These are phyloP conservation scores for Mesorhabditis spiculigera DNA, from an alignment of 2,888 invertebrate species.

Conservation along the genomic window DNA sequence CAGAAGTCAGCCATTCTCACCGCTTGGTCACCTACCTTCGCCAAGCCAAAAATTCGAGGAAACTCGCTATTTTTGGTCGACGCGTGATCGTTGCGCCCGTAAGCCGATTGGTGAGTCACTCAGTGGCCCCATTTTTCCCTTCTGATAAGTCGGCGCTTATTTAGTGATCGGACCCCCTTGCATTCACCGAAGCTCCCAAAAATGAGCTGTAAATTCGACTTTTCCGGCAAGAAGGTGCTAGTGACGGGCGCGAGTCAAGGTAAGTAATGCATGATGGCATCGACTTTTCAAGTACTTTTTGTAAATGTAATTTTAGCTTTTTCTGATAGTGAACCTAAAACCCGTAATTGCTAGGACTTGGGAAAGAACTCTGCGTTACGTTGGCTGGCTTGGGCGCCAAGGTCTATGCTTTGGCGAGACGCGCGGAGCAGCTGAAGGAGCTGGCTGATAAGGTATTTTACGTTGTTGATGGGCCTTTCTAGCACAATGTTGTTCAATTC, in stretches of 20 bases:
- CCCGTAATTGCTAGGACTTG: slow-evolving; percentile 16
- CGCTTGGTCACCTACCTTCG: no score
- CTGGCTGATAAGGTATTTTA: slow-evolving; percentile 18
- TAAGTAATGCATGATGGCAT: slow-evolving; percentile 4
- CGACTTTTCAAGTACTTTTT: background rate
- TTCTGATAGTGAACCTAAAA: background rate
- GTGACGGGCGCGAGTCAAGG: slow-evolving; percentile 45
- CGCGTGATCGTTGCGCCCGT: no score
- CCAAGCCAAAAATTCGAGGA: no score
- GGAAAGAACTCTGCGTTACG: slow-evolving; percentile 24
- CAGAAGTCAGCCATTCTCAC: no score
- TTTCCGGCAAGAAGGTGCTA: slow-evolving; percentile 29
- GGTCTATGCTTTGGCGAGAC: slow-evolving; percentile 32
- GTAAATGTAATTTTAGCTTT: slow-evolving; percentile 9
- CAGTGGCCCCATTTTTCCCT: no score
- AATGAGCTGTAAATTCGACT: slow-evolving; percentile 28
- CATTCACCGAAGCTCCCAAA: background rate
- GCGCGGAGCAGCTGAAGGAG: slow-evolving; percentile 16
- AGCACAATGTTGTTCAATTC: no score
- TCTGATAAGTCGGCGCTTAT: no score
- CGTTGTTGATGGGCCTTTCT: no score
- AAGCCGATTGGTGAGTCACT: no score
- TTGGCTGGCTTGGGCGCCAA: slow-evolving; percentile 29
- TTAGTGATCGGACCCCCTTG: no score
- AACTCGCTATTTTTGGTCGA: no score